Conservation (phyloP, 2,888 invertebrate species). For the Diaprepes abbreviatus region DNA sequence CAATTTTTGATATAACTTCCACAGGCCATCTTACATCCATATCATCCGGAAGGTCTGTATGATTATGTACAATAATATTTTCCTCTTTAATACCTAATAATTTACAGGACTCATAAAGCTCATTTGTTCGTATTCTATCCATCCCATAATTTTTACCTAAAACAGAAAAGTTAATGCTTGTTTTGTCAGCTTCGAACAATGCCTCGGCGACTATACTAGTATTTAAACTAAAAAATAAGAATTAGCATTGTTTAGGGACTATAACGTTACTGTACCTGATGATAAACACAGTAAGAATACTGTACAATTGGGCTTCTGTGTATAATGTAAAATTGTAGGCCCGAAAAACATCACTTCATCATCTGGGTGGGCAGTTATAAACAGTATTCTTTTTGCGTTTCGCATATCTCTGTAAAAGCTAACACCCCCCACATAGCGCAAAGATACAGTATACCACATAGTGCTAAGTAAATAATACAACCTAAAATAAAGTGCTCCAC, state of each 20-base stretch:
- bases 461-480: slow-evolving; percentile 70
- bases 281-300: slow-evolving; percentile 89
- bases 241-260: too few species aligned
- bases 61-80: slow-evolving; percentile 81
- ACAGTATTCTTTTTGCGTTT: slow-evolving; percentile 75
- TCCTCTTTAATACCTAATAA: slow-evolving; percentile 83
- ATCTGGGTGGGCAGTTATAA: slow-evolving; percentile 96
- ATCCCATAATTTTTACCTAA: slow-evolving; percentile 67
- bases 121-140: slow-evolving; percentile 76
- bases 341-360: slow-evolving; percentile 99
- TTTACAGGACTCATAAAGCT: slow-evolving; percentile 86
- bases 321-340: slow-evolving; percentile 83
- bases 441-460: slow-evolving; percentile 69
- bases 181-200: too few species aligned
- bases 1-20: slow-evolving; percentile 74
- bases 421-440: slow-evolving; percentile 67
- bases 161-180: too few species aligned
- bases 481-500: slow-evolving; percentile 71
- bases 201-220: too few species aligned
- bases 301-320: slow-evolving; percentile 74
- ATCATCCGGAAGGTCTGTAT: slow-evolving; percentile 82
- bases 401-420: slow-evolving; percentile 70
- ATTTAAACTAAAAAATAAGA: too few species aligned
- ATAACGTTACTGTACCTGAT: slow-evolving; percentile 73
- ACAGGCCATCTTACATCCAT: slow-evolving; percentile 83